Evolutionary conservation across 2,797 vertebrate species (phyloP), one percentile per base, ranked within the genome.

Genomic region (Scomberomorus guttatus): DNA sequence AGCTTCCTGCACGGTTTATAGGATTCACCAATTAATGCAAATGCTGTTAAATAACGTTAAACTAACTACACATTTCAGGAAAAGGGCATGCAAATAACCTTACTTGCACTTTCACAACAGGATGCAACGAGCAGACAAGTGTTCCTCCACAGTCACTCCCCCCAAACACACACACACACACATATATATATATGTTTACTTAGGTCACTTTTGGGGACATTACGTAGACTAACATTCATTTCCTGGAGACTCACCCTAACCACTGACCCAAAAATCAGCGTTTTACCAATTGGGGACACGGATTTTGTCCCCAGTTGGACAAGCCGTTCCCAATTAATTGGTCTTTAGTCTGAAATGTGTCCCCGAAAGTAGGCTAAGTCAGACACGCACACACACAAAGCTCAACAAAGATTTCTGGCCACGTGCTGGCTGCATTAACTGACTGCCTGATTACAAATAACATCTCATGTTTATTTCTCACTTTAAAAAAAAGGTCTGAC

Each of bases 41-140:
- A 88, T 67, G 5, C 10, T 1, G 3, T 9, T 4, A 68, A 82
- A 29, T 25, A 56, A 51, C 9, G 12, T 24, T 17, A 42, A 27
- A 60, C 0, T 14, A 5, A 1, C 5, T 22, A 72, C 24, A 29
- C 48, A 22, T 51, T 68, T 48, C 10, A 27, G 18, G 34, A 68
- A 79, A 84, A 80, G 6, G 0, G 82, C 6, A 91, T 92, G 92
- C 91, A 93, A 92, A 92, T 91, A 14, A 56, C 29, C 90, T 89
- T 93, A 94, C 93, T 92, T 87, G 86, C 72, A 85, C 77, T 78
- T 79, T 56, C 6, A 80, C 68, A 73, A 78, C 88, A 89, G 85
- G 90, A 92, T 87, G 89, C 70, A 75, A 46, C 24, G 8, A 11
- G 17, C 20, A 72, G 37, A 25, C 34, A 25, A 66, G 58, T 3